Evolutionary conservation across 35 echinoderm and acorn worm species (phyloP), one percentile per base, ranked within the genome.

Genomic region (Amphiura filiformis): DNA sequence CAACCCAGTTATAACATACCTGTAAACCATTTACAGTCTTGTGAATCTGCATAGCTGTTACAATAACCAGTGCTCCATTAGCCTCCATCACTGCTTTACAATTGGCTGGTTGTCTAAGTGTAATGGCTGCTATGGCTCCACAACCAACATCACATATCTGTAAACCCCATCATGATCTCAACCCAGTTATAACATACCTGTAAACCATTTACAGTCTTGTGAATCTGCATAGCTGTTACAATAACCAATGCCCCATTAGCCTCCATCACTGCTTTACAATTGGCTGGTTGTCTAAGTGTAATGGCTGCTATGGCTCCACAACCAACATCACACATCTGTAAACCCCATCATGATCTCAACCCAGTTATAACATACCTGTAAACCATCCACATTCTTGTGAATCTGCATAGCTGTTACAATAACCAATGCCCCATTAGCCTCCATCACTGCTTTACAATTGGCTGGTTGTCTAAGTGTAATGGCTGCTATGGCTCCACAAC

Each of bases 131-230:
- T 3, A 94, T 64, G 36, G 95, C 95, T 44, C 44, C 89, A 83
- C 89, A 94, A 13, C 95, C 95, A 20, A 81, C 86, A 11, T 89
- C 89, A 87, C 95, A 89, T 5, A 97, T 92, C 95, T 97, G 39
- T 32, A n/a, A n/a, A 91, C 89, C 13, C 57, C 65, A 13, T 31
- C 38, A 82, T 90, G 78, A n/a, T 86, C 56, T 14, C 34, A 23
- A 86, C 94, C 92, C 31, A 97, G 52, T 13, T 79, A 57, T 82
- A 97, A 61, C 75, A 79, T 56, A 98, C 96, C 89, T 98, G 96
- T 12, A 92, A 86, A 18, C 65, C 75, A 18, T 34, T 39, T 80
- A 88, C 84, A 12, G 14, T 4, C 23, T 47, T 41, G 80, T 98
- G 92, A 22, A 98, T 41, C 18, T 81, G 77, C 86, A 94, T 94